Conservation (phyloP, 2,113 vertebrate genomes). For the Eudyptes chrysolophus region DNA sequence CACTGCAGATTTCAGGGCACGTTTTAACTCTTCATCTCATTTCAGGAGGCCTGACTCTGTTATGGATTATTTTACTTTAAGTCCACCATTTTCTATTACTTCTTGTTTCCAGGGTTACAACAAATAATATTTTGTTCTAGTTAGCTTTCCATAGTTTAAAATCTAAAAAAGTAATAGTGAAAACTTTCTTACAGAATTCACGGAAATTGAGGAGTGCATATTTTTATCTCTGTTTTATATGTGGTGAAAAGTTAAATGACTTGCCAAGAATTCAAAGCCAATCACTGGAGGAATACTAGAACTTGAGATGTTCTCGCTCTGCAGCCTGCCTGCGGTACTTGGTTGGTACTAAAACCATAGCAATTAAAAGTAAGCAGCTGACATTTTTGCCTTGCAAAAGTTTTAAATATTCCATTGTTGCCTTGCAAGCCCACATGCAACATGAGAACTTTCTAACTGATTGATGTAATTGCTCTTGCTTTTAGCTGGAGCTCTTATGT, state of each 20-base stretch:
- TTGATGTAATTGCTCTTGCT: not conserved
- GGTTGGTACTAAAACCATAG: not conserved
- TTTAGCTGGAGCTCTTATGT: not conserved
- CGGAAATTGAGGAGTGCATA: not conserved
- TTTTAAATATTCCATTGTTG: not conserved
- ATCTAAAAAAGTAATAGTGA: not conserved
- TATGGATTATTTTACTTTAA: not conserved
- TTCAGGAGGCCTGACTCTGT: not conserved
- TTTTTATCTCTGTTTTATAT: not conserved
- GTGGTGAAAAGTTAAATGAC: not conserved
- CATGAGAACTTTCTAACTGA: not conserved
- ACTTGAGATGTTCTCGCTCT: not conserved
- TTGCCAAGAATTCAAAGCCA: not conserved
- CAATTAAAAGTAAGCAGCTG: conserved; percentile 2
- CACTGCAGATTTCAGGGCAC: conserved; percentile 4
- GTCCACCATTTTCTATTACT: not conserved
- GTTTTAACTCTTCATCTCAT: not conserved
- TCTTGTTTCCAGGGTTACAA: not conserved
- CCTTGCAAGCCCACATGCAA: not conserved
- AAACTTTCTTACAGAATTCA: not conserved
- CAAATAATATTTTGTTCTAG: not conserved
- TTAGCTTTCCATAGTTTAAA: not conserved
- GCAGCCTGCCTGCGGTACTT: not conserved
- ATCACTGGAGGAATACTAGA: not conserved
- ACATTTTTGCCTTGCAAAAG: not conserved